phyloP scores from a whole-genome alignment of 2,113 vertebrate genomes.

The Gavialis gangeticus region DNA sequence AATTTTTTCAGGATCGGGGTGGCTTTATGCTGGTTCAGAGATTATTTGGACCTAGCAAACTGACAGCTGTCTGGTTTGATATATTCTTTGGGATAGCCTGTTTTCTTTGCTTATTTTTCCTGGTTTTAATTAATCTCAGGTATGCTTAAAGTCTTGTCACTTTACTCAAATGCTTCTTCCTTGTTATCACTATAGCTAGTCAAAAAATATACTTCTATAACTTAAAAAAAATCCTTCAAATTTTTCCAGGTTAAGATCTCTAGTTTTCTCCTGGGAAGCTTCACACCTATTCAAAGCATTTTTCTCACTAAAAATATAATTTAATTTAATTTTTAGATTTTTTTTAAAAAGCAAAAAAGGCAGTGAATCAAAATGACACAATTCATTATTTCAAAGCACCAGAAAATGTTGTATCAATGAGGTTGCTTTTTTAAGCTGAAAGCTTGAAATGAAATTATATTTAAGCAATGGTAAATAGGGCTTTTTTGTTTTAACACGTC shows the following conservation, averaged over 20 bases:
- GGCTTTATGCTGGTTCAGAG: not conserved
- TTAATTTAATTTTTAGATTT: not conserved
- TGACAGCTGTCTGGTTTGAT: not conserved
- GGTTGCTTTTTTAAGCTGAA: no score
- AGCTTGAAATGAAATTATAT: no score
- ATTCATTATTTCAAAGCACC: not conserved
- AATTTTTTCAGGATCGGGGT: not conserved
- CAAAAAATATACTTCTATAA: not conserved
- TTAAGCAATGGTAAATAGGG: no score
- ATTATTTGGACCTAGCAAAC: not conserved
- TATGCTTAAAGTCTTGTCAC: not conserved
- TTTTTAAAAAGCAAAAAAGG: not conserved
- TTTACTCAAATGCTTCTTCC: not conserved
- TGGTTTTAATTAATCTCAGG: not conserved
- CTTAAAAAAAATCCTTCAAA: no score
- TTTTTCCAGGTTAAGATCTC: not conserved
- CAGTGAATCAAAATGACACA: not conserved
- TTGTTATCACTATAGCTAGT: not conserved
- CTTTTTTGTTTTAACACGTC: not conserved
- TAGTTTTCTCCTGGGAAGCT: not conserved
- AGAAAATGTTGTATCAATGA: no score
- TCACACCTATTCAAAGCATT: not conserved
- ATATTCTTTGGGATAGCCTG: not conserved
- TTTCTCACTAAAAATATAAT: not conserved
- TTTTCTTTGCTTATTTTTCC: slow-evolving; percentile 15